Conservation (phyloP, 1,140 invertebrate genomes). For the Cataglyphis hispanica region DNA sequence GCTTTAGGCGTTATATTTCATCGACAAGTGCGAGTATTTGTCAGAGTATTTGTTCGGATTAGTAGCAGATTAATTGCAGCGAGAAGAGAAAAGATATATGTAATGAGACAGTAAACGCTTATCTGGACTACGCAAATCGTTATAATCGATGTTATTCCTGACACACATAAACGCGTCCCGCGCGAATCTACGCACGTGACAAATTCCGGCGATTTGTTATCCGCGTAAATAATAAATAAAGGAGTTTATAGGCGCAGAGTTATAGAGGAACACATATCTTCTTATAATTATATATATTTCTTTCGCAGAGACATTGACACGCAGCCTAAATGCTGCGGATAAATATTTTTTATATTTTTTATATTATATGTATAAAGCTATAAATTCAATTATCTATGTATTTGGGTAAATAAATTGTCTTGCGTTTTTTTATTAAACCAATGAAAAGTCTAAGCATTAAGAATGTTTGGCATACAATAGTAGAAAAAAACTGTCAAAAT, state of each 20-base stretch:
- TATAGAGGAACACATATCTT: slow-evolving; percentile 10
- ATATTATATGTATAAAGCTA: neutral
- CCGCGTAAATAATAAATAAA: slow-evolving; percentile 50
- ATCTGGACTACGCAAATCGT: slow-evolving; percentile 80
- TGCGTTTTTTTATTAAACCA: neutral
- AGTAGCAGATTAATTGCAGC: slow-evolving; percentile 62
- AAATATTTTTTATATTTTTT: neutral
- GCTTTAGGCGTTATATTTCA: neutral
- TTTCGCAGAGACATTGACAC: neutral
- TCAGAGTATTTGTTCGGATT: too few relatives aligned
- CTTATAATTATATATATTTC: slow-evolving; percentile 6
- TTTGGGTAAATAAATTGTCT: neutral
- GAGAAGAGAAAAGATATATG: slow-evolving; percentile 67
- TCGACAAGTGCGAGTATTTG: slow-evolving; percentile 2
- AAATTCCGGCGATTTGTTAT: slow-evolving; percentile 20
- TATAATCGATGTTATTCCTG: slow-evolving; percentile 74
- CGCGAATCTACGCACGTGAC: slow-evolving; percentile 6
- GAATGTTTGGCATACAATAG: too few relatives aligned
- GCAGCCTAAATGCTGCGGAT: neutral
- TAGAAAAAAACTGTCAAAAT: too few relatives aligned
- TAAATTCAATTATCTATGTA: neutral
- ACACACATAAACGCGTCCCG: slow-evolving; percentile 53
- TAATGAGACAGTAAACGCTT: slow-evolving; percentile 79
- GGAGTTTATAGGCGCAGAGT: slow-evolving; percentile 22
- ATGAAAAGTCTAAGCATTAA: neutral